A percentile compares a stretch with the other conserved stretches of the same genome.
These are phyloP conservation scores for Sphenodon punctatus DNA, from an alignment of 2,797 vertebrate genomes.

Conservation along the genomic window DNA sequence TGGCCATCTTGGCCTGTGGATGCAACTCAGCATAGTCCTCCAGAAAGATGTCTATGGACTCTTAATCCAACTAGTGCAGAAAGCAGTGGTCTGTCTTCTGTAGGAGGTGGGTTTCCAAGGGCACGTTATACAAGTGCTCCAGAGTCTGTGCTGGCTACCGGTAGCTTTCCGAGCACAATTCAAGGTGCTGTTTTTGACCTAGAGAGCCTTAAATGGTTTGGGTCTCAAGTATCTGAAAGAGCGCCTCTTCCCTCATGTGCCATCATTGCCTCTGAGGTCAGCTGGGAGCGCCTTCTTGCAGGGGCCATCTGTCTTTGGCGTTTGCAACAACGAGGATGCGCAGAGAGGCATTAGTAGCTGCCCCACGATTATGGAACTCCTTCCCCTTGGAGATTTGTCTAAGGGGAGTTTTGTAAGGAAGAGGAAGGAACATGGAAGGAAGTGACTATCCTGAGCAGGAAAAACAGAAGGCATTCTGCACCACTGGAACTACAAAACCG, in stretches of 20 bases:
- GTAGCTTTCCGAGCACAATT: neutral
- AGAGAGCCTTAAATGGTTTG: neutral
- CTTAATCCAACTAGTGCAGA: too few relatives aligned
- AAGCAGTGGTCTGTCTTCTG: too few relatives aligned
- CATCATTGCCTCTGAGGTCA: neutral
- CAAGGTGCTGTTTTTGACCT: neutral
- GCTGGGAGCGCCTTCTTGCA: neutral
- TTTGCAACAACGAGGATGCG: neutral
- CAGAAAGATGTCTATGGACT: conserved; percentile 26
- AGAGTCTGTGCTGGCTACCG: neutral
- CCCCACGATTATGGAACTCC: neutral
- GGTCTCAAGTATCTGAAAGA: neutral
- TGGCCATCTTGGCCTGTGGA: neutral
- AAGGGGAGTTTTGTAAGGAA: too few relatives aligned
- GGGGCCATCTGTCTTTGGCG: neutral
- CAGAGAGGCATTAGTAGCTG: neutral
- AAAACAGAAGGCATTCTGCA: too few relatives aligned
- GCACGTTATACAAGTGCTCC: neutral
- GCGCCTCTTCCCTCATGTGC: neutral
- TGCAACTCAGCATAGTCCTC: neutral
- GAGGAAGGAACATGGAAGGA: too few relatives aligned
- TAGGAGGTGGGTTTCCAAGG: too few relatives aligned
- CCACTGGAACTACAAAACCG: too few relatives aligned
- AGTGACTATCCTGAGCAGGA: too few relatives aligned
- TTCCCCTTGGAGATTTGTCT: neutral